Evolutionary conservation across 2,797 vertebrate species (phyloP).

Genomic region (Loris lydekkerianus): DNA sequence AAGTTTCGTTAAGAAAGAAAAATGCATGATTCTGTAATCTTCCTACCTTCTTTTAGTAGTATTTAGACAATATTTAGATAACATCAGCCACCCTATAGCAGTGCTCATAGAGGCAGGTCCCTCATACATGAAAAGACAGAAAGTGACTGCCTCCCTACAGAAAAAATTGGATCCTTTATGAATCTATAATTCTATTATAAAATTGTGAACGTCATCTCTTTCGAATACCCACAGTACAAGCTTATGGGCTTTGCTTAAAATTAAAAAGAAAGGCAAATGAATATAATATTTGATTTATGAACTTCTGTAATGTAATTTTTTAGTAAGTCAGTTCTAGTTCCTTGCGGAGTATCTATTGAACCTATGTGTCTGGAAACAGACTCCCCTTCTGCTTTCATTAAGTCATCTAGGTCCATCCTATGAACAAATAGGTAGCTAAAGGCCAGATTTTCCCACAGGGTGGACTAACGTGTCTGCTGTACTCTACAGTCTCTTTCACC

Average conservation of each 20-base stretch:
- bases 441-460: neutral
- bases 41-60: neutral
- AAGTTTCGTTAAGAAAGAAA: constrained; percentile 5
- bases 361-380: neutral
- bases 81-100: accelerated
- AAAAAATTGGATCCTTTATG: neutral
- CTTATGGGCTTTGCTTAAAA: neutral
- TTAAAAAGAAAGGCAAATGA: neutral
- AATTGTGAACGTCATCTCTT: neutral
- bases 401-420: neutral
- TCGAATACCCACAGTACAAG: neutral
- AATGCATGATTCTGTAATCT: neutral
- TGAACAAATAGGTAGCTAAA: neutral
- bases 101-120: too few species aligned
- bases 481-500: neutral
- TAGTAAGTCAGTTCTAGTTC: neutral
- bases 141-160: neutral
- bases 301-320: neutral
- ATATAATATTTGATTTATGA: neutral
- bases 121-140: neutral
- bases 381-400: neutral
- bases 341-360: neutral
- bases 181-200: neutral
- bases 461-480: neutral
- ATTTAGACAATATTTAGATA: neutral